phyloP scores from a whole-genome alignment of 2,888 invertebrate genomes.

The Eutolmus rufibarbis region DNA sequence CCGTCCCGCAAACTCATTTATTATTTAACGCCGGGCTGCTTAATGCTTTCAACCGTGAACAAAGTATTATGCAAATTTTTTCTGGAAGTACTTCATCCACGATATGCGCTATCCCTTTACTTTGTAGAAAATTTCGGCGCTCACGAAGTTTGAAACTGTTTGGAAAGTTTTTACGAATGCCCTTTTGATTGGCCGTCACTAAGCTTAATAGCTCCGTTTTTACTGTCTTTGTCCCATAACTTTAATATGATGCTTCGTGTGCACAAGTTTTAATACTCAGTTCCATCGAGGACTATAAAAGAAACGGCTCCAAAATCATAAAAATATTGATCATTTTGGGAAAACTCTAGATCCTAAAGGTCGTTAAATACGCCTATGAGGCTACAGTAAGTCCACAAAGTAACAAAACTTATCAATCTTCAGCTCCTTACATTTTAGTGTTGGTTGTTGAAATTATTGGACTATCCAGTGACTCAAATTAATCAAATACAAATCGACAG shows the following conservation, averaged over 20 bases:
- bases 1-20: background rate
- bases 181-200: background rate
- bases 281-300: background rate
- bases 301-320: background rate
- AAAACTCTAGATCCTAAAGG: background rate
- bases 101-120: background rate
- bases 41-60: background rate
- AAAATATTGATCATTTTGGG: background rate
- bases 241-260: background rate
- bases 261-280: background rate
- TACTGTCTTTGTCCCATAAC: background rate
- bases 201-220: background rate
- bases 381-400: background rate
- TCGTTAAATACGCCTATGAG: background rate
- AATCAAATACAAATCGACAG: no score
- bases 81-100: background rate
- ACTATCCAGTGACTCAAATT: no score
- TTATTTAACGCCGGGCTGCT: background rate
- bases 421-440: no score
- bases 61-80: background rate
- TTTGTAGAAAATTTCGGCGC: background rate
- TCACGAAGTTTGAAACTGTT: background rate
- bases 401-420: background rate
- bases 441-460: no score
- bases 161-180: background rate